These are phyloP conservation scores for Girardinichthys multiradiatus DNA, from an alignment of 2,113 vertebrate genomes.

Conservation along the genomic window DNA sequence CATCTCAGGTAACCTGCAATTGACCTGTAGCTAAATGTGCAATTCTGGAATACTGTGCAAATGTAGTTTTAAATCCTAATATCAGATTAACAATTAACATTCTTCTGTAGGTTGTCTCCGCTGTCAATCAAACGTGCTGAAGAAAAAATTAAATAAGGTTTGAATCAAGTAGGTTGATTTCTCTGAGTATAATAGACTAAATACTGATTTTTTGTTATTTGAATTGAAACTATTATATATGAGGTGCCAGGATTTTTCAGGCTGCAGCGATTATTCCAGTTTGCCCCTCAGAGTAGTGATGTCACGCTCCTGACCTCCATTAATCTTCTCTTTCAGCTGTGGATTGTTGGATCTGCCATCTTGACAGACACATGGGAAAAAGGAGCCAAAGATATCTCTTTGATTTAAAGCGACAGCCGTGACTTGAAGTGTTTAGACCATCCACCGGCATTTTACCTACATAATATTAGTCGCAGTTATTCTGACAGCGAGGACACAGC, in stretches of 20 bases:
- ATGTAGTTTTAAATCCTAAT: too few relatives aligned
- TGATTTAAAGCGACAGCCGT: constrained; percentile 52
- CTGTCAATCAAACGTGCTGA: background rate
- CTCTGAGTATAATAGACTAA: background rate
- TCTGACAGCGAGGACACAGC: constrained; percentile 29
- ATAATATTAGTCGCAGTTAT: constrained; percentile 21
- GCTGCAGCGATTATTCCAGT: background rate
- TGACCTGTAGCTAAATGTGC: background rate
- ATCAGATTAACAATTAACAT: background rate
- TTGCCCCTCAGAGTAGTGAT: constrained; percentile 6
- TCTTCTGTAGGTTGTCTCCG: background rate
- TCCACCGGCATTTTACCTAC: constrained; percentile 40
- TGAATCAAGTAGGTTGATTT: background rate
- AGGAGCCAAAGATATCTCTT: constrained; percentile 12
- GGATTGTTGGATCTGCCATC: background rate
- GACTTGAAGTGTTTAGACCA: constrained; percentile 27
- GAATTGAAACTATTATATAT: background rate
- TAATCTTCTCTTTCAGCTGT: constrained; percentile 10
- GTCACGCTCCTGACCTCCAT: constrained; percentile 35
- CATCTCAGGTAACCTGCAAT: too few relatives aligned
- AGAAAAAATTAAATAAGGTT: background rate
- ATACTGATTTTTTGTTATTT: background rate
- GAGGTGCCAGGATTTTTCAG: background rate
- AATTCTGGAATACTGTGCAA: background rate
- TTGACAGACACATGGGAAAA: background rate